phyloP scores from a whole-genome alignment of 2,113 vertebrate species.

The Grantiella picta region DNA sequence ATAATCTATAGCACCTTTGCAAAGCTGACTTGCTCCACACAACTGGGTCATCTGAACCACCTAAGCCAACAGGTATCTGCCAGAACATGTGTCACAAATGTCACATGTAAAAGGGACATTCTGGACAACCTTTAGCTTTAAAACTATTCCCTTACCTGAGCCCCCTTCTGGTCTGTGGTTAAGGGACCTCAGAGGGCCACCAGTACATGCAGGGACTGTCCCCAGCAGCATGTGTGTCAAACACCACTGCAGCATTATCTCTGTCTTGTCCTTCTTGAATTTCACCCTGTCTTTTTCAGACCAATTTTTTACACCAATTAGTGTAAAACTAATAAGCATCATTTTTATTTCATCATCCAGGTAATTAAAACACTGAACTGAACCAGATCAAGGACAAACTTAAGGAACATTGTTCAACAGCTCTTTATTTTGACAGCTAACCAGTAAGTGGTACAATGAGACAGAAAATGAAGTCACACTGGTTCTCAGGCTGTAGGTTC shows the following conservation, averaged over 20 bases:
- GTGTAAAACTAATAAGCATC: constrained; percentile 8
- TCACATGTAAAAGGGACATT: neutral
- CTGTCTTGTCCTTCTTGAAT: neutral
- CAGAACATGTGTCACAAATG: neutral
- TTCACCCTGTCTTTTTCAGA: neutral
- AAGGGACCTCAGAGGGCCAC: neutral
- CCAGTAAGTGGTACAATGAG: neutral
- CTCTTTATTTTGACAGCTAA: neutral
- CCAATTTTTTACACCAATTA: neutral
- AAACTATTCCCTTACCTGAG: neutral
- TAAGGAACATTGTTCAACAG: neutral
- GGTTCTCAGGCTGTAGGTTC: neutral
- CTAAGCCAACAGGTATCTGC: neutral
- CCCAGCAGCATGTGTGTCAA: neutral
- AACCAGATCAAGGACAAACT: constrained; percentile 61
- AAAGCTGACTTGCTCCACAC: neutral
- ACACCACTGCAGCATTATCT: neutral
- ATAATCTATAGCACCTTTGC: neutral
- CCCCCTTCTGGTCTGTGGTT: neutral
- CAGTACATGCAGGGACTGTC: neutral
- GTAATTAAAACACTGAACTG: constrained; percentile 52
- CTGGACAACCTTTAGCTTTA: neutral
- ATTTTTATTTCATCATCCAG: constrained; percentile 25
- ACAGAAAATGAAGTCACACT: neutral
- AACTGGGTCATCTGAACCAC: neutral